Percentiles rank a stretch among this genome's conserved stretches.
These are phyloP conservation scores for Acanthosoma haemorrhoidale DNA, from an alignment of 2,888 invertebrate species.

Conservation along the genomic window DNA sequence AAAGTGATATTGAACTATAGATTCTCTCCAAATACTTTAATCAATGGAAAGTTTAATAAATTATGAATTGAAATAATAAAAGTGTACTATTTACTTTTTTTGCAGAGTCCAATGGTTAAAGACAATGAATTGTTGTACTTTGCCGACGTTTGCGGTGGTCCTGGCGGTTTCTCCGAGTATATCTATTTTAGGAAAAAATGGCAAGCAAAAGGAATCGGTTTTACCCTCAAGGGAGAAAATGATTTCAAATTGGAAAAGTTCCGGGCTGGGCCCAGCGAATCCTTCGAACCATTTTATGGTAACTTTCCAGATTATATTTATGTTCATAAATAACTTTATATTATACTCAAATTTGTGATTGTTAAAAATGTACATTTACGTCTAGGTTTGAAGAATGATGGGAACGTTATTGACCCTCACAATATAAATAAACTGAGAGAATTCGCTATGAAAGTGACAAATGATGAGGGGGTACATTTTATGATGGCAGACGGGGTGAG, in stretches of 20 bases:
- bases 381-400: slow-evolving; percentile 63
- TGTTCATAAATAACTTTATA: too few relatives aligned
- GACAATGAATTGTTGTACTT: slow-evolving; percentile 66
- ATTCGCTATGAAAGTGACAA: slow-evolving; percentile 69
- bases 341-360: slow-evolving; percentile 2
- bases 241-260: slow-evolving; percentile 87
- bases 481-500: slow-evolving; percentile 95
- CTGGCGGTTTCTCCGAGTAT: slow-evolving; percentile 95
- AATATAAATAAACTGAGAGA: slow-evolving; percentile 76
- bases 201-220: slow-evolving; percentile 90
- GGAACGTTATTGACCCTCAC: slow-evolving; percentile 79
- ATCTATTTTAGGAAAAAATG: slow-evolving; percentile 79
- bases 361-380: too few relatives aligned
- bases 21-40: too few relatives aligned
- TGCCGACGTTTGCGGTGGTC: slow-evolving; percentile 97
- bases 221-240: slow-evolving; percentile 76
- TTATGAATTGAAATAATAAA: too few relatives aligned
- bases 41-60: too few relatives aligned
- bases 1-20: too few relatives aligned
- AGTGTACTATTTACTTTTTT: neutral
- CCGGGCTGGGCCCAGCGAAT: slow-evolving; percentile 76
- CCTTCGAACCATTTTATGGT: slow-evolving; percentile 92
- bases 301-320: slow-evolving; percentile 39
- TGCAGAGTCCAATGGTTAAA: slow-evolving; percentile 47
- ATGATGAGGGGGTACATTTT: slow-evolving; percentile 80